These are phyloP conservation scores for Anolis apletophallus DNA, from an alignment of 2,797 vertebrate species.

Conservation along the genomic window DNA sequence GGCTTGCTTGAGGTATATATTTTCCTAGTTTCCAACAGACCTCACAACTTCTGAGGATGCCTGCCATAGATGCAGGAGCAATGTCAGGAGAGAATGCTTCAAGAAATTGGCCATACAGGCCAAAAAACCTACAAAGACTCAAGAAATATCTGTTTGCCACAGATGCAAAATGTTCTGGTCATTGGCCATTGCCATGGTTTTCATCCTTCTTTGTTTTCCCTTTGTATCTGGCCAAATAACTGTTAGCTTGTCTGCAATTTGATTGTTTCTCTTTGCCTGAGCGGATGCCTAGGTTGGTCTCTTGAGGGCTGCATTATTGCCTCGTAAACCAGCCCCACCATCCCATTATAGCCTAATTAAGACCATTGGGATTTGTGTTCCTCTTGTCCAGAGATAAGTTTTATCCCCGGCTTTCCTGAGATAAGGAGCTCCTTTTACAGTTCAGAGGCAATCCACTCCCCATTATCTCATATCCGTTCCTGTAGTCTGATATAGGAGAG, in stretches of 20 bases:
- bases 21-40: too few species aligned
- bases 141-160: too few species aligned
- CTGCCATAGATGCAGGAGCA: too few species aligned
- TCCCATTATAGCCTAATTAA: slow-evolving; percentile 44
- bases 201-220: fast-evolving
- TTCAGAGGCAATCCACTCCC: background rate
- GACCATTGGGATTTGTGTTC: slow-evolving; percentile 25
- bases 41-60: too few species aligned
- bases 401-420: background rate
- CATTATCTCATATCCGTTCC: background rate
- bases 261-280: background rate
- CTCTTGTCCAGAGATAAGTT: slow-evolving; percentile 21
- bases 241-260: background rate
- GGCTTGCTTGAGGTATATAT: too few species aligned
- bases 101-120: too few species aligned
- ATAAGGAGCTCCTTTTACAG: background rate
- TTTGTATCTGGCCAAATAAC: fast-evolving
- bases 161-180: background rate
- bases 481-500: fast-evolving
- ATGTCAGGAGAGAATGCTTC: too few species aligned
- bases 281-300: background rate
- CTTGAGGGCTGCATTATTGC: background rate
- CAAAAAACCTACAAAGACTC: too few species aligned
- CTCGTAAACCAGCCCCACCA: slow-evolving; percentile 16
- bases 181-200: background rate